Conservation (phyloP, 2,797 vertebrate genomes). For the Anas bernieri region DNA sequence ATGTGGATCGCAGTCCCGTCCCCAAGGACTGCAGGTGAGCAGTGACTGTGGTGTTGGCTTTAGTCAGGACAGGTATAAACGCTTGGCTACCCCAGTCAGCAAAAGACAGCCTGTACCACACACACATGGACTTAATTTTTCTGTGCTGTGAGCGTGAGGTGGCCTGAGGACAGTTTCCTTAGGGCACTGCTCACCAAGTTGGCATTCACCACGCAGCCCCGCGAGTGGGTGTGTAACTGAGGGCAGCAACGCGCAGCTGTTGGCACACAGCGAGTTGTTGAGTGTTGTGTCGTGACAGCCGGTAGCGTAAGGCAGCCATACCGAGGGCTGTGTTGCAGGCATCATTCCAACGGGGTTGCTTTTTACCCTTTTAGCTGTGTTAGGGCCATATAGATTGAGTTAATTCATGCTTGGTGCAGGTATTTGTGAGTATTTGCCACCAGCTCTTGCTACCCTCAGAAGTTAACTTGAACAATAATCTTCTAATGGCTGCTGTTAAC, state of each 20-base stretch:
- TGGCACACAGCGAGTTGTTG: background rate
- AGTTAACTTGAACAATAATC: background rate
- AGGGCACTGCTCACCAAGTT: background rate
- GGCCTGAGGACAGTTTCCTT: background rate
- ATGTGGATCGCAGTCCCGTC: fast-evolving
- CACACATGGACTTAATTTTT: background rate
- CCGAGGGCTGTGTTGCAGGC: background rate
- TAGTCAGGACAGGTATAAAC: background rate
- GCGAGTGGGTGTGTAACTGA: background rate
- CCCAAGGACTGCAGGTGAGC: background rate
- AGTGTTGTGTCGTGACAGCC: background rate
- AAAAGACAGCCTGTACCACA: background rate
- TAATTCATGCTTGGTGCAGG: fast-evolving
- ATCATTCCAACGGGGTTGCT: background rate
- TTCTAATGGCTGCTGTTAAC: background rate
- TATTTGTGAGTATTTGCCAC: background rate
- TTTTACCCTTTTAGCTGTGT: background rate
- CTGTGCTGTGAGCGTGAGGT: background rate
- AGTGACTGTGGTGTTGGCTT: background rate
- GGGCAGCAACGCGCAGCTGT: background rate
- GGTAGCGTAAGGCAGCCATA: fast-evolving
- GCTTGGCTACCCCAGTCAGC: background rate
- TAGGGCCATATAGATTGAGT: background rate
- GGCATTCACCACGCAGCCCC: background rate
- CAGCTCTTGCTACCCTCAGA: background rate